Evolutionary conservation across 2,797 vertebrate species (phyloP).

Genomic region (Pangasius larnaudii): DNA sequence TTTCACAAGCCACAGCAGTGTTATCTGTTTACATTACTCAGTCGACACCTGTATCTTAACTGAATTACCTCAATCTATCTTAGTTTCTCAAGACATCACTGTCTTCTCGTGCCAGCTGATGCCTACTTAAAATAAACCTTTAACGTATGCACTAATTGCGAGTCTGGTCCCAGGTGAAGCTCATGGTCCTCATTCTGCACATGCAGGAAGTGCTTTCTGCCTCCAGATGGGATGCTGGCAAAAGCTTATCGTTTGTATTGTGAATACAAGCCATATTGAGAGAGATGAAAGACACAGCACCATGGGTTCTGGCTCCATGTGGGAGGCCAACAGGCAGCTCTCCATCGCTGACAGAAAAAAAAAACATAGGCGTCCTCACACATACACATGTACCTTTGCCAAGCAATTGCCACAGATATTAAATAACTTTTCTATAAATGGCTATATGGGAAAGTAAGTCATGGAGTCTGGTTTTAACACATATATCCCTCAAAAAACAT

Average conservation of each 20-base stretch:
- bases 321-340: constrained; percentile 52
- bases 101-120: constrained; percentile 40
- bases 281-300: constrained; percentile 51
- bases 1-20: not conserved
- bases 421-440: not conserved
- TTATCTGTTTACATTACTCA: constrained; percentile 5
- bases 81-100: constrained; percentile 20
- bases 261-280: constrained; percentile 57
- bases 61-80: constrained; percentile 15
- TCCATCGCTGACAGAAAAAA: constrained; percentile 36
- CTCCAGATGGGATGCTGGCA: constrained; percentile 42
- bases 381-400: constrained; percentile 22
- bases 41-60: not conserved
- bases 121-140: constrained; percentile 35
- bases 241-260: constrained; percentile 48
- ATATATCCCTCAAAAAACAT: not conserved
- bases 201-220: constrained; percentile 33
- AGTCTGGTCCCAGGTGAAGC: constrained; percentile 39
- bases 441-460: not conserved
- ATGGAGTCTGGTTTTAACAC: not conserved
- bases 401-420: constrained; percentile 1
- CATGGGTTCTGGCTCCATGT: constrained; percentile 32
- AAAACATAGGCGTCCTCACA: constrained; percentile 31
- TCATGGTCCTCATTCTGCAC: constrained; percentile 27
- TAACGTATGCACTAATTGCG: constrained; percentile 34